These are phyloP conservation scores for Gobiocypris rarus DNA, from an alignment of 2,113 vertebrate genomes.

Conservation along the genomic window DNA sequence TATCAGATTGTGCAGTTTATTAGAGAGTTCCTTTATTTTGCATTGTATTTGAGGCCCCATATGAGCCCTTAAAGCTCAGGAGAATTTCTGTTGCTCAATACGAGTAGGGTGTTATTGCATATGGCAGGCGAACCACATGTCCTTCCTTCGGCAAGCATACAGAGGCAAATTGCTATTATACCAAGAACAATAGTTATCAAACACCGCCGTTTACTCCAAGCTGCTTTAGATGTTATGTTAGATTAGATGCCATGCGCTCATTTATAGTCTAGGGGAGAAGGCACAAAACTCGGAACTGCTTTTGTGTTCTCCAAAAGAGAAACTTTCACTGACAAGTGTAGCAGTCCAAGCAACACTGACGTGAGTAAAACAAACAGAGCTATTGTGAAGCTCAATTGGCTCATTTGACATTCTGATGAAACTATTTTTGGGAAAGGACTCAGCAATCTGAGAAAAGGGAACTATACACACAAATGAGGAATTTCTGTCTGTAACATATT, in stretches of 20 bases:
- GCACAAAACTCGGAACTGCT: constrained; percentile 79
- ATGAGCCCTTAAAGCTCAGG: constrained; percentile 12
- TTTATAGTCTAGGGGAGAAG: constrained; percentile 63
- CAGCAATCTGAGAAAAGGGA: constrained; percentile 14
- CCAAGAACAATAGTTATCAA: constrained; percentile 78
- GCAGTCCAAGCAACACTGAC: constrained; percentile 62
- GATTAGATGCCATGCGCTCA: constrained; percentile 71
- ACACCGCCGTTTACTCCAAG: constrained; percentile 71
- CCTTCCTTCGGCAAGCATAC: constrained; percentile 60
- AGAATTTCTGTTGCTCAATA: constrained; percentile 76
- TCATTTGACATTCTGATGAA: constrained; percentile 58
- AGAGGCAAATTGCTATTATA: constrained; percentile 69
- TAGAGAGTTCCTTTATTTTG: constrained; percentile 5
- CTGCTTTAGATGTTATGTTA: constrained; percentile 75
- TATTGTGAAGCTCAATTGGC: constrained; percentile 64
- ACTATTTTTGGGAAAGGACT: constrained; percentile 46
- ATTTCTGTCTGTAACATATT: neutral
- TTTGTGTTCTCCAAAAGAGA: constrained; percentile 69
- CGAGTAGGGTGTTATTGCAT: constrained; percentile 69
- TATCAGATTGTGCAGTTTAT: neutral
- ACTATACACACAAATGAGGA: neutral
- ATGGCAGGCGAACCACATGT: constrained; percentile 71
- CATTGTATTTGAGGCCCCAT: neutral
- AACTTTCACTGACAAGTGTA: constrained; percentile 63
- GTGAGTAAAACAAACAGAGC: constrained; percentile 67